Evolutionary conservation across 2,888 invertebrate genomes (phyloP).

Genomic region (Choristoneura rosaceana): DNA sequence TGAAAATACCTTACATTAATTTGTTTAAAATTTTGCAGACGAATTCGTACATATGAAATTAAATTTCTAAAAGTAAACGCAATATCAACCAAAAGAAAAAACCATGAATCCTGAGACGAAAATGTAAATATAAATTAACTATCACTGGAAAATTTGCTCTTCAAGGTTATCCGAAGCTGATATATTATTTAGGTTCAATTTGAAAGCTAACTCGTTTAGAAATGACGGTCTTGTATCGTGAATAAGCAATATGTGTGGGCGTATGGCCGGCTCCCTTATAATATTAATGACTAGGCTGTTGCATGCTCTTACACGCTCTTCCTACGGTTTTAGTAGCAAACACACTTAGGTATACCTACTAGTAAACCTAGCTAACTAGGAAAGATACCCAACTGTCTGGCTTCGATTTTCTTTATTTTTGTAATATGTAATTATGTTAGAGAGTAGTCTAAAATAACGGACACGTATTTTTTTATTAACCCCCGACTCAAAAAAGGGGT

Average conservation of each 20-base stretch:
- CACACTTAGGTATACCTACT: too few species aligned
- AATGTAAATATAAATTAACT: constrained; percentile 11
- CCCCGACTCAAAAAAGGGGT: too few species aligned
- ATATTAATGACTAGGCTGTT: constrained; percentile 66
- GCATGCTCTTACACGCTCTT: constrained; percentile 48
- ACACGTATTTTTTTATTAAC: too few species aligned
- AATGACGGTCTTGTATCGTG: constrained; percentile 68
- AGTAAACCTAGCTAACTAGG: too few species aligned
- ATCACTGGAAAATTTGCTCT: constrained; percentile 59
- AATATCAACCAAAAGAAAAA: constrained; percentile 9
- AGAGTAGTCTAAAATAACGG: too few species aligned
- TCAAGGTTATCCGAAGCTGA: constrained; percentile 60
- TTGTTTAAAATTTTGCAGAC: background rate
- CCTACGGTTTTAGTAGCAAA: background rate
- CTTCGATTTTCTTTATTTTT: too few species aligned
- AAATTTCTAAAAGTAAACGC: background rate
- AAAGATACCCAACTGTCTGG: too few species aligned
- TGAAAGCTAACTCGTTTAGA: constrained; percentile 73
- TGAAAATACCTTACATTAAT: too few species aligned
- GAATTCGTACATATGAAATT: background rate
- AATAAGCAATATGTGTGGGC: constrained; percentile 69
- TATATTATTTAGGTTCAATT: constrained; percentile 78
- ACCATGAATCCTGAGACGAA: constrained; percentile 7
- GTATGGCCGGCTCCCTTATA: constrained; percentile 57
- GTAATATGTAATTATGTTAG: too few species aligned